Percentiles rank a stretch among this genome's conserved stretches.
phyloP scores from a whole-genome alignment of 2,888 invertebrate genomes.

The Polyploca ridens region DNA sequence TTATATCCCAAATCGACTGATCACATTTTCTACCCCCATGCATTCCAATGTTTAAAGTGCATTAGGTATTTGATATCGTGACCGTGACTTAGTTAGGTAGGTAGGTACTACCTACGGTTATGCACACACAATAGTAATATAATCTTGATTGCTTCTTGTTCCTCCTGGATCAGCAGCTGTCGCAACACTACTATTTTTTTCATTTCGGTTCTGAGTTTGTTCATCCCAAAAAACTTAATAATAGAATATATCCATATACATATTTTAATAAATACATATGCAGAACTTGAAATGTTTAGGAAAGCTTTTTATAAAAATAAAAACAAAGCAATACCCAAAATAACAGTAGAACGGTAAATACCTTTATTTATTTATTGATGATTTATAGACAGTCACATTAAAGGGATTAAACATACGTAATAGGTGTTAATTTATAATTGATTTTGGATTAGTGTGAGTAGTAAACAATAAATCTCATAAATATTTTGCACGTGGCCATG shows the following conservation, averaged over 20 bases:
- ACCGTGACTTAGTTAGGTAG: too few relatives aligned
- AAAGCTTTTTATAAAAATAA: neutral
- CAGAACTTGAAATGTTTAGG: too few relatives aligned
- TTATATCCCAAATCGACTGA: too few relatives aligned
- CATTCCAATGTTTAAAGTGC: too few relatives aligned
- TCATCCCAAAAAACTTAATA: neutral
- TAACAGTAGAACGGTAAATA: too few relatives aligned
- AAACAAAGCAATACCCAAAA: neutral
- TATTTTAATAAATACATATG: too few relatives aligned
- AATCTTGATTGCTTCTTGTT: slow-evolving; percentile 8
- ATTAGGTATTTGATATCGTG: too few relatives aligned
- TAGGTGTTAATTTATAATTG: neutral
- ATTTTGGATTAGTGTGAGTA: neutral
- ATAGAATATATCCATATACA: neutral
- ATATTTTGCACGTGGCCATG: neutral
- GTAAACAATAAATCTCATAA: neutral
- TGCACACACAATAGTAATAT: neutral
- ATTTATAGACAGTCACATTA: too few relatives aligned
- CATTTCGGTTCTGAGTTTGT: neutral
- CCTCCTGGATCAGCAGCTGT: neutral
- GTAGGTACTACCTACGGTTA: neutral
- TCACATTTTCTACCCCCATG: too few relatives aligned
- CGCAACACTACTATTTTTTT: neutral
- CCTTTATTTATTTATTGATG: too few relatives aligned
- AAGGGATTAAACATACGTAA: too few relatives aligned